These are phyloP conservation scores for Ptilonorhynchus violaceus DNA, from an alignment of 2,113 vertebrate genomes.

Conservation along the genomic window DNA sequence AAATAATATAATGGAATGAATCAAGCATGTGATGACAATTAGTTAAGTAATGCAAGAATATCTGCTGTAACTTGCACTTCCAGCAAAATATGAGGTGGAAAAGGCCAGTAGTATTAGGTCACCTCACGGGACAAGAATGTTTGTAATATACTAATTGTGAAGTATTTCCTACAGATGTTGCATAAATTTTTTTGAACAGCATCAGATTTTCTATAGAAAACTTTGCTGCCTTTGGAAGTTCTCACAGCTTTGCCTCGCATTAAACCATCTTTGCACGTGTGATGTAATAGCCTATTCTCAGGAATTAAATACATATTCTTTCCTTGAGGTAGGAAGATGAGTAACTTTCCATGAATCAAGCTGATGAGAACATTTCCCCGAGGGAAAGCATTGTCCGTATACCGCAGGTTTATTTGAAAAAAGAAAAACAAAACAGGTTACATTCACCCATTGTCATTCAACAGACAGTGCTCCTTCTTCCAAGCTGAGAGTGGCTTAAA, in stretches of 20 bases:
- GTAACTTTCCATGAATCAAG: conserved; percentile 34
- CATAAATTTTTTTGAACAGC: neutral
- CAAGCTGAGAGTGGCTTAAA: neutral
- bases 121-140: neutral
- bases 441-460: neutral
- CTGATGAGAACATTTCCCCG: neutral
- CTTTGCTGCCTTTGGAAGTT: neutral
- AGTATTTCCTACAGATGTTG: neutral
- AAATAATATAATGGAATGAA: conserved; percentile 6
- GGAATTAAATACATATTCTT: neutral
- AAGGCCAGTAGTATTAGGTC: neutral
- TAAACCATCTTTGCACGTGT: neutral
- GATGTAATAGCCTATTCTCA: neutral
- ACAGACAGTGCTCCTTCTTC: neutral
- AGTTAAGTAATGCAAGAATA: neutral
- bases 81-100: neutral
- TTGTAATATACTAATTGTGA: neutral
- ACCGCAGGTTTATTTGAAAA: neutral
- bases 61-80: conserved; percentile 29
- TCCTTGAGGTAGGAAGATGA: conserved; percentile 4
- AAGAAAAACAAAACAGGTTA: neutral
- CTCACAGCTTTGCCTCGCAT: neutral
- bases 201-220: neutral
- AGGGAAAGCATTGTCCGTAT: neutral
- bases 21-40: conserved; percentile 27